Evolutionary conservation across 2,888 invertebrate species (phyloP), one percentile per base, ranked within the genome.

Genomic region (Malthinus flaveolus): DNA sequence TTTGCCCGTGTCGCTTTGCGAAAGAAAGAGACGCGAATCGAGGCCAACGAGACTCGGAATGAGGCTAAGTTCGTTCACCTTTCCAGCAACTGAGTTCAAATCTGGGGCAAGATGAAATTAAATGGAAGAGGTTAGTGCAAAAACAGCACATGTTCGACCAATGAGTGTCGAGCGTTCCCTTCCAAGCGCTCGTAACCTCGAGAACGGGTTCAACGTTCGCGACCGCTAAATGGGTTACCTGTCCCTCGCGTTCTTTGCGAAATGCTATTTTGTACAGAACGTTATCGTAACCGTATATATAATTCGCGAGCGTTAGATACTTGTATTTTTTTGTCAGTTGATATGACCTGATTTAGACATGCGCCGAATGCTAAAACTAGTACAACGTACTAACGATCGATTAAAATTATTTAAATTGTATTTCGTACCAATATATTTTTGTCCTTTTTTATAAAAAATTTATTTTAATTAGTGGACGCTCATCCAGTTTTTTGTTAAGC

Each of bases 91-190:
- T 71, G 56, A 75, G 75, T 75, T 76, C 76, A 81, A 82, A 84
- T 83, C 83, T 84, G 81, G 84, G 84, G 82, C 84, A 83, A 83
- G 83, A 83, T 84, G 83, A 83, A 84, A 83, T 83, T 83, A 82
- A 81, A 82, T 81, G 74, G 76, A 59, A 59, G 59, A 77, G 78
- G 76, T 77, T 78, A 74, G 73, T 74, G 75, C 75, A 73, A 75
- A 73, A 75, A 74, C 75, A 74, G 73, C 73, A 75, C 75, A 75
- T 76, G 74, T 75, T 69, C 74, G 70, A 64, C 76, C 76, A 75
- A 76, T 76, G 63, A 62, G 44, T 56, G 62, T 62, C 61, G 62
- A 53, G 59, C 51, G 48, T 54, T 58, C 63, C 56, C 64, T 66
- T 61, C 69, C 69, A 65, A 63, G 66, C 62, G 61, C 39, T 23